Evolutionary conservation across 2,113 vertebrate species (phyloP), one percentile per base, ranked within the genome.

Genomic region (Scalopus aquaticus): DNA sequence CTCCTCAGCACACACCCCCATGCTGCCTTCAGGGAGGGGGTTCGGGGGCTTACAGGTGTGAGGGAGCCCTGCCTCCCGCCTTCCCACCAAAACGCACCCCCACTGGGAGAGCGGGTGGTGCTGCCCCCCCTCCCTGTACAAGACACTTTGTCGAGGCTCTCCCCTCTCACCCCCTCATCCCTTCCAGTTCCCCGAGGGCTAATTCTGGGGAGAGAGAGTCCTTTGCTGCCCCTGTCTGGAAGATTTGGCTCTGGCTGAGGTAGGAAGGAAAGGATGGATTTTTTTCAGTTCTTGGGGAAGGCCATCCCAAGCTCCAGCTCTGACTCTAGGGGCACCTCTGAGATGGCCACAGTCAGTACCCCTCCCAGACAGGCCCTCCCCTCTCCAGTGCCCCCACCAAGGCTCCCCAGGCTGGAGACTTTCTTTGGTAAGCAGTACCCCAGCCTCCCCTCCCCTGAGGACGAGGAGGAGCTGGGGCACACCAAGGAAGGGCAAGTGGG

Each of bases 401-500:
- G 90, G 88, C 88, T 94, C 87, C 92, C 83, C 49, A 76, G 95
- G 91, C 80, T 96, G 91, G 91, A 93, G 58, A 95, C 81, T 39
- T 86, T 91, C 91, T 91, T 94, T 84, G 91, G 89, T 83, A 62
- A 82, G 83, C 51, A 35, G 80, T 46, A 35, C 51, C 72, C 62
- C 51, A 87, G 65, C 77, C 44, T 90, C 78, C 67, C 62, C 58
- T 95, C 73, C 83, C 60, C 78, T 73, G 89, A 90, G 88, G 90
- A 84, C 11, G 32, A 69, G 39, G 81, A 92, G 46, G 84, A 88
- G 60, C 49, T 80, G 79, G 72, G 95, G 51, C 67, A 54, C 77
- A 70, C 83, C 92, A 84, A 93, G 93, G 92, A 97, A 96, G 93
- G 96, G 90, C 92, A 96, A 96, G 83, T 0, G 92, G 96, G 97